A percentile compares a stretch with the other conserved stretches of the same genome.
Conservation (phyloP, 2,888 invertebrate genomes). For the Caenorhabditis sp. region DNA sequence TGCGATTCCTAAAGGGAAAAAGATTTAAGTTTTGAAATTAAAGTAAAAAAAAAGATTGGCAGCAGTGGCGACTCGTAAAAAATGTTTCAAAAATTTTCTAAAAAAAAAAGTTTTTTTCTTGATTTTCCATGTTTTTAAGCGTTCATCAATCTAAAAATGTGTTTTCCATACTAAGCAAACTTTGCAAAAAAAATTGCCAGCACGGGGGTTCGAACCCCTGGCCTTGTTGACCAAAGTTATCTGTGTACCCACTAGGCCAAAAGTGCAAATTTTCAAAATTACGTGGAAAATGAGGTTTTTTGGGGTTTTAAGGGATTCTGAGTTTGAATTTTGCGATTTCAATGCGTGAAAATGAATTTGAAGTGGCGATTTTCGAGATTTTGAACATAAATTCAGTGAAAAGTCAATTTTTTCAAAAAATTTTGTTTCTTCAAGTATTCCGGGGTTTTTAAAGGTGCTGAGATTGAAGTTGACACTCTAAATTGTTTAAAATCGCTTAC, state of each 20-base stretch:
- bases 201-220: background rate
- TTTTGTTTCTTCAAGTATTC: no score
- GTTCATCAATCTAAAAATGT: no score
- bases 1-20: constrained; percentile 25
- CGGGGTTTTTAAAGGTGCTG: no score
- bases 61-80: no score
- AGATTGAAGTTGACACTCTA: no score
- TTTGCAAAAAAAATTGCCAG: background rate
- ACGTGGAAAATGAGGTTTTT: background rate
- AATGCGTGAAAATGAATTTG: background rate
- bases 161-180: no score
- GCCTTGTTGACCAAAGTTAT: background rate
- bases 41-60: no score
- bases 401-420: no score
- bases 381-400: no score
- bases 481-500: constrained; percentile 32
- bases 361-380: no score
- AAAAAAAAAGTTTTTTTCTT: background rate
- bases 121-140: background rate
- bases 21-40: background rate
- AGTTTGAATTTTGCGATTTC: background rate
- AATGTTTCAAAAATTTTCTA: background rate
- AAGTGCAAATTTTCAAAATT: background rate
- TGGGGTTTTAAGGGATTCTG: background rate
- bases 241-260: background rate